phyloP scores from a whole-genome alignment of 2,888 invertebrate species.

The Hymenopus coronatus region DNA sequence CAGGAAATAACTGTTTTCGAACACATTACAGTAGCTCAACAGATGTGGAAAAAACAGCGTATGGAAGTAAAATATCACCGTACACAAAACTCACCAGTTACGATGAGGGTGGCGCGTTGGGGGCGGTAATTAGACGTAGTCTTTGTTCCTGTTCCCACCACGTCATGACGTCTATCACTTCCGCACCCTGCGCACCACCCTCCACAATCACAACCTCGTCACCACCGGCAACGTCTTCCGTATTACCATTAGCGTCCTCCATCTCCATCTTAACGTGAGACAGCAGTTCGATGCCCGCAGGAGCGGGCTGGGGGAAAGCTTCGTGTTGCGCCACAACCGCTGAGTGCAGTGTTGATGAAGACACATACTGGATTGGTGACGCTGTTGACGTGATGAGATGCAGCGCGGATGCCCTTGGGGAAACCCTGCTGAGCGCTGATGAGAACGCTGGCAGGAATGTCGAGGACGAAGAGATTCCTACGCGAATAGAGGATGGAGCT shows the following conservation, averaged over 20 bases:
- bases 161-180: slow-evolving; percentile 54
- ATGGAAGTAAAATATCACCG: neutral
- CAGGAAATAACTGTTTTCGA: no score
- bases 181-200: slow-evolving; percentile 46
- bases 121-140: neutral
- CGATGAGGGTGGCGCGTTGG: neutral
- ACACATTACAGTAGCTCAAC: neutral
- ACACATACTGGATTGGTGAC: neutral
- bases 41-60: neutral
- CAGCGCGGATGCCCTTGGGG: neutral
- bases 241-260: neutral
- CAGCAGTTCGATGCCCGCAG: neutral
- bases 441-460: neutral
- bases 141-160: slow-evolving; percentile 54
- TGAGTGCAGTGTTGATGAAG: neutral
- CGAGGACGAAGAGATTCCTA: neutral
- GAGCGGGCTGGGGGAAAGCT: slow-evolving; percentile 18
- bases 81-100: neutral
- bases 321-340: slow-evolving; percentile 37
- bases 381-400: neutral
- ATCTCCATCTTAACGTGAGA: slow-evolving; percentile 9
- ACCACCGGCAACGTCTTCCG: slow-evolving; percentile 42
- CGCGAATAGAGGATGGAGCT: neutral
- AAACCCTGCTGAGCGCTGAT: neutral
- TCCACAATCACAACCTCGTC: slow-evolving; percentile 38